Base-by-base conservation (phyloP, 2,113 vertebrate genomes). In the Lethenteron camtschaticum region DNA sequence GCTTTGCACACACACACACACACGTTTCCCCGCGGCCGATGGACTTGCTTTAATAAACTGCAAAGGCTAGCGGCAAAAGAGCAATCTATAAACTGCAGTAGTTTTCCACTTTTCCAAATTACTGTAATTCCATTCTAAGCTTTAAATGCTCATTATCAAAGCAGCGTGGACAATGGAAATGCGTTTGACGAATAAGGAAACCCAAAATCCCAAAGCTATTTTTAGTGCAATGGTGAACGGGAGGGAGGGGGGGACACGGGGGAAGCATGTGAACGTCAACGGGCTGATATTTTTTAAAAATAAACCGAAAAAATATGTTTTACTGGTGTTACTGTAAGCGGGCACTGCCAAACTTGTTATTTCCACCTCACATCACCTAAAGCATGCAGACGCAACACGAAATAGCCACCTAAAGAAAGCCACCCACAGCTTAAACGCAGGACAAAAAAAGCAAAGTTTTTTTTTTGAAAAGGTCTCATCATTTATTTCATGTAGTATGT, bases 371-470 rank as follows among this genome's bases (percentile, higher is more conserved):
- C n/a, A 66, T 66, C 24, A 66, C 63, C 24, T n/a, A 66, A 66
- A 66, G 63, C 63, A 66, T n/a, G n/a, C 24, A n/a, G 24, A 66
- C 24, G 63, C 63, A 66, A 66, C 59, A 63, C 63, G 24, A 24
- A n/a, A n/a, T 10, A 16, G n/a, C n/a, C n/a, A 66, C 63, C 41
- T 41, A 41, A 66, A 66, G 63, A n/a, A n/a, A 66, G n/a, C 63
- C n/a, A 66, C 63, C 63, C n/a, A 24, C 63, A 66, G 63, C 24
- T 66, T 66, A 24, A 66, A 66, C 63, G 24, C 63, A 66, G 24
- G 24, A 66, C n/a, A n/a, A 66, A 24, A n/a, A 16, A 66, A 66
- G n/a, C 63, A 66, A 66, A 16, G 63, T 16, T 16, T n/a, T 24
- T 66, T 16, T 9, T 66, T n/a, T 24, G 10, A 11, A 24, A 66